Evolutionary conservation across 2,888 invertebrate genomes (phyloP).

Genomic region (Aspidapion aeneum): DNA sequence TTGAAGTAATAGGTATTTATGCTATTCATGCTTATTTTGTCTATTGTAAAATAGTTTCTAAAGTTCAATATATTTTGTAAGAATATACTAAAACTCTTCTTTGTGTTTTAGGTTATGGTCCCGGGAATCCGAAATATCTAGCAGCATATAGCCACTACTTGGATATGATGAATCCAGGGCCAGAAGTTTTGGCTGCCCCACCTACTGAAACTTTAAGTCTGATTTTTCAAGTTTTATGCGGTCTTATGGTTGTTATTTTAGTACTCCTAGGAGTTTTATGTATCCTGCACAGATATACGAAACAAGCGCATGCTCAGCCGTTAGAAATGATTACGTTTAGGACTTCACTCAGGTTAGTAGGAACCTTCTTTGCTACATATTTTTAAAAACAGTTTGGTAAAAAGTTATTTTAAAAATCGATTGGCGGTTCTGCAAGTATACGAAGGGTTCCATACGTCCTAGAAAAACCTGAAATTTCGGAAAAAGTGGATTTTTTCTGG

Average conservation of each 20-base stretch:
- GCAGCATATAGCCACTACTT: constrained; percentile 75
- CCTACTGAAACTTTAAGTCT: constrained; percentile 54
- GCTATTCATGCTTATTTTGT: not conserved
- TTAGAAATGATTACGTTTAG: constrained; percentile 66
- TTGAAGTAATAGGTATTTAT: constrained; percentile 77
- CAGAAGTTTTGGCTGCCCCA: constrained; percentile 48
- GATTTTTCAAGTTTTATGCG: constrained; percentile 65
- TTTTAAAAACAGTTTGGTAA: too few relatives aligned
- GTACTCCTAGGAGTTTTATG: constrained; percentile 61
- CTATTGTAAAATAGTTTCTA: not conserved
- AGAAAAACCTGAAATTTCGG: too few relatives aligned
- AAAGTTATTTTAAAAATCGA: too few relatives aligned
- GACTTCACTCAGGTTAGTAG: constrained; percentile 60
- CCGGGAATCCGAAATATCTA: constrained; percentile 41
- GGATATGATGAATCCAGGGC: constrained; percentile 68
- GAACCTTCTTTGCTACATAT: too few relatives aligned
- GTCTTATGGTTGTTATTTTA: constrained; percentile 59
- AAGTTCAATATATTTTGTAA: not conserved
- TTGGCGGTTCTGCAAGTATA: too few relatives aligned
- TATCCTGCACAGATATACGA: constrained; percentile 61
- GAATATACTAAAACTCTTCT: not conserved
- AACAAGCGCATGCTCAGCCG: constrained; percentile 61
- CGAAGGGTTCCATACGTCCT: too few relatives aligned
- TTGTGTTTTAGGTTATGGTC: constrained; percentile 53
- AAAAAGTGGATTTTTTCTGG: too few relatives aligned